A percentile compares a stretch with the other conserved stretches of the same genome.
Conservation (phyloP, 2,113 vertebrate species). For the Sialia sialis region DNA sequence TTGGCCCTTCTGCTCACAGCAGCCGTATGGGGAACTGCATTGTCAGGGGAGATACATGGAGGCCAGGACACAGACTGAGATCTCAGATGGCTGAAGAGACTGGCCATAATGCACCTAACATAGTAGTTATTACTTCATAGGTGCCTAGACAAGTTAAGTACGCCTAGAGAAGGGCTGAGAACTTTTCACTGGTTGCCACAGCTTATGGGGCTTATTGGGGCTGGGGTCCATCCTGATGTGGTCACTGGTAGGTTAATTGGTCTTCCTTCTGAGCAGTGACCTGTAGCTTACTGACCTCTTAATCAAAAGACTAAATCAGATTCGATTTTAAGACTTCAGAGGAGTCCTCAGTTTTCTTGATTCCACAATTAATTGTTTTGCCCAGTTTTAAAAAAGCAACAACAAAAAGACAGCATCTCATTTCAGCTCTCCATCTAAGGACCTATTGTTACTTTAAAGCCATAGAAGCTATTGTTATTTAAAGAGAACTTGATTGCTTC, state of each 20-base stretch:
- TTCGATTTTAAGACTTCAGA: neutral
- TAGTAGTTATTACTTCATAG: neutral
- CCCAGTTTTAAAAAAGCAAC: neutral
- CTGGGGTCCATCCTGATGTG: neutral
- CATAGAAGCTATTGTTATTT: neutral
- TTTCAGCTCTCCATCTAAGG: neutral
- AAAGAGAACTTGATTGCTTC: neutral
- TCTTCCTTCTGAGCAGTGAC: neutral
- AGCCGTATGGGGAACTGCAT: neutral
- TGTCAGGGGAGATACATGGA: neutral
- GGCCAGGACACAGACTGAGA: neutral
- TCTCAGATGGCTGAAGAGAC: neutral
- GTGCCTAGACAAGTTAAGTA: neutral
- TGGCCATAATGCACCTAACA: neutral
- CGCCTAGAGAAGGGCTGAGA: neutral
- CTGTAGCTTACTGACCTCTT: neutral
- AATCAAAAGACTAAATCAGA: neutral
- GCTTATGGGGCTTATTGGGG: neutral
- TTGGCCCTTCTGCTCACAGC: neutral
- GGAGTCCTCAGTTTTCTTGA: neutral
- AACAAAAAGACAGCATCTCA: neutral
- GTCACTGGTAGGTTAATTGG: neutral
- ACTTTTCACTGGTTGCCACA: neutral
- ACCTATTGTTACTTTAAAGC: neutral
- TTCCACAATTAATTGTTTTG: neutral